Evolutionary conservation across 1,140 invertebrate species (phyloP).

Genomic region (Tetramorium parvispinum): DNA sequence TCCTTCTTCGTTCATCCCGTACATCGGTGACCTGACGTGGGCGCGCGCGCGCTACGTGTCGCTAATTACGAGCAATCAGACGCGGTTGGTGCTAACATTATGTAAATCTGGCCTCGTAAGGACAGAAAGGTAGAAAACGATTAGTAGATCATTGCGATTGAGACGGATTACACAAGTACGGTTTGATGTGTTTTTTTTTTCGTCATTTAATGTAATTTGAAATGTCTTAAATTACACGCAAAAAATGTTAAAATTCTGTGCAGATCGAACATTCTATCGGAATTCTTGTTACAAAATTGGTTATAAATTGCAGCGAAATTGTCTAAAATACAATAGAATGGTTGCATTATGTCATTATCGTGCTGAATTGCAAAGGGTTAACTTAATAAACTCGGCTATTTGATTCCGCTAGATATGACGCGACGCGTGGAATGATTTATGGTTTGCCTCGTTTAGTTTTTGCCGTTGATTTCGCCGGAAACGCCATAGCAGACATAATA

Average conservation of each 20-base stretch:
- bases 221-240: background rate
- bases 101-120: conserved; percentile 82
- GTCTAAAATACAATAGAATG: background rate
- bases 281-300: background rate
- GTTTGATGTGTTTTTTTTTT: background rate
- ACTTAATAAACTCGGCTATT: conserved; percentile 39
- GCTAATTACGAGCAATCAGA: conserved; percentile 84
- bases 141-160: conserved; percentile 53
- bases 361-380: conserved; percentile 7
- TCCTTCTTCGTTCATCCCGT: conserved; percentile 51
- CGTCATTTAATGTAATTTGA: background rate
- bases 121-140: conserved; percentile 79
- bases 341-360: background rate
- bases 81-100: conserved; percentile 73
- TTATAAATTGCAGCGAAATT: conserved; percentile 7
- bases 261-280: background rate
- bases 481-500: conserved; percentile 35
- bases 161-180: background rate
- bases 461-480: conserved; percentile 48
- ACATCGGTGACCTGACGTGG: conserved; percentile 79
- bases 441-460: conserved; percentile 44
- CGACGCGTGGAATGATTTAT: conserved; percentile 33
- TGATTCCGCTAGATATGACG: conserved; percentile 30
- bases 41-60: conserved; percentile 80
- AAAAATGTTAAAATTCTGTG: background rate